phyloP scores from a whole-genome alignment of 2,888 invertebrate species.

The Patella ulyssiponensis region DNA sequence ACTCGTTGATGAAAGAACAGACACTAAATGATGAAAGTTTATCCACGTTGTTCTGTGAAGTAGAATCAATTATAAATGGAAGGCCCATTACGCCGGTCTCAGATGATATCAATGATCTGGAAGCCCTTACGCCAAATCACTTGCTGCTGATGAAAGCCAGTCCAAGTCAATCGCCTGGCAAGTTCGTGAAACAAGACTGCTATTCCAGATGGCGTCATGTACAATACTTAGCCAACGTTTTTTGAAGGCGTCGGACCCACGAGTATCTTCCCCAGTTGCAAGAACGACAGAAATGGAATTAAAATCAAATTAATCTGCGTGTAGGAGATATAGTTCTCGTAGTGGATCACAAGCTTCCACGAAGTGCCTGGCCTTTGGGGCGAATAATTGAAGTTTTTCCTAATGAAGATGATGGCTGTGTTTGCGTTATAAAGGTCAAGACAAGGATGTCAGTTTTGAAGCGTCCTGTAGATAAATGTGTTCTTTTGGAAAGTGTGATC shows the following conservation, averaged over 20 bases:
- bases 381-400: neutral
- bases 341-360: neutral
- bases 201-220: constrained; percentile 29
- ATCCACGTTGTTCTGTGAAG: constrained; percentile 23
- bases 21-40: neutral
- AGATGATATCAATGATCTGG: constrained; percentile 21
- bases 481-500: too few species aligned
- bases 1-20: constrained; percentile 4
- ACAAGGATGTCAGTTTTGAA: neutral
- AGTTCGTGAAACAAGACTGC: constrained; percentile 27
- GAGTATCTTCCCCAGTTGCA: constrained; percentile 25
- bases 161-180: constrained; percentile 25
- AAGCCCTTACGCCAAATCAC: constrained; percentile 34
- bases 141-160: constrained; percentile 21
- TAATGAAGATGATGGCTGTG: neutral
- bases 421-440: neutral
- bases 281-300: constrained; percentile 22
- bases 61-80: constrained; percentile 32
- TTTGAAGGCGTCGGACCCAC: too few species aligned
- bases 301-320: too few species aligned
- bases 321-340: neutral
- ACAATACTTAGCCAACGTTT: too few species aligned
- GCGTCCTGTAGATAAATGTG: constrained; percentile 9
- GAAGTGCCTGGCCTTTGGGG: neutral
- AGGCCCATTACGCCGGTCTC: constrained; percentile 27